Evolutionary conservation across 2,113 vertebrate genomes (phyloP).

Genomic region (Trochalopteron elliotii): DNA sequence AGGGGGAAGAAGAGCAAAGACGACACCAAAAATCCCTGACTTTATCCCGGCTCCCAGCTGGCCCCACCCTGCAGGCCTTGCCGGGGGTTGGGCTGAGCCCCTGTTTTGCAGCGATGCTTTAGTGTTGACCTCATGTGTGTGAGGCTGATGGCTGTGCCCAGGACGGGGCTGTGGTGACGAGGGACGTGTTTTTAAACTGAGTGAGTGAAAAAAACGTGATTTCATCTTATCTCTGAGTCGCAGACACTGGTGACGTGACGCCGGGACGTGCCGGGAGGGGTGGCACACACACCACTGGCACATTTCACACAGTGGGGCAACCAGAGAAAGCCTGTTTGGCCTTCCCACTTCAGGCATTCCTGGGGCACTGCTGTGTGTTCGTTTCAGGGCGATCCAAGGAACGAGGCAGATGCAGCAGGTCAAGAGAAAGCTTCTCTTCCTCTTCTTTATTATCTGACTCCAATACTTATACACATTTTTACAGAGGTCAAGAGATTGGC

Average conservation of each 20-base stretch:
- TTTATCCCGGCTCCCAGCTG: neutral
- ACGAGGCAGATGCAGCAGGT: too few species aligned
- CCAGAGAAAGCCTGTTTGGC: neutral
- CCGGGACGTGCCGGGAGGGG: neutral
- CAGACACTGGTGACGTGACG: neutral
- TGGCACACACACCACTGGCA: neutral
- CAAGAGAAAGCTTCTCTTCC: too few species aligned
- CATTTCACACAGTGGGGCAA: neutral
- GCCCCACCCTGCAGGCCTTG: neutral
- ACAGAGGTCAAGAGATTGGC: too few species aligned
- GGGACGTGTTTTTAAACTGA: neutral
- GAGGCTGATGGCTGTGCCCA: accelerated
- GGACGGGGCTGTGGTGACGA: accelerated
- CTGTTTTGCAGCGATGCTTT: neutral
- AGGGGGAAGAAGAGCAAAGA: neutral
- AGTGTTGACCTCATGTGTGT: accelerated
- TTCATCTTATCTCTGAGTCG: constrained; percentile 40
- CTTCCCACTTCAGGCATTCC: neutral
- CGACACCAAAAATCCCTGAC: neutral
- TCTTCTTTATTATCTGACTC: too few species aligned
- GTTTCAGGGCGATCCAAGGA: too few species aligned
- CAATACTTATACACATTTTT: too few species aligned
- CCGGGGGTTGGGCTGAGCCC: neutral
- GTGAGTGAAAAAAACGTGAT: neutral
- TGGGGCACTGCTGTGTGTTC: neutral